These are phyloP conservation scores for Formicarius rufipectus DNA, from an alignment of 2,113 vertebrate genomes.

Conservation along the genomic window DNA sequence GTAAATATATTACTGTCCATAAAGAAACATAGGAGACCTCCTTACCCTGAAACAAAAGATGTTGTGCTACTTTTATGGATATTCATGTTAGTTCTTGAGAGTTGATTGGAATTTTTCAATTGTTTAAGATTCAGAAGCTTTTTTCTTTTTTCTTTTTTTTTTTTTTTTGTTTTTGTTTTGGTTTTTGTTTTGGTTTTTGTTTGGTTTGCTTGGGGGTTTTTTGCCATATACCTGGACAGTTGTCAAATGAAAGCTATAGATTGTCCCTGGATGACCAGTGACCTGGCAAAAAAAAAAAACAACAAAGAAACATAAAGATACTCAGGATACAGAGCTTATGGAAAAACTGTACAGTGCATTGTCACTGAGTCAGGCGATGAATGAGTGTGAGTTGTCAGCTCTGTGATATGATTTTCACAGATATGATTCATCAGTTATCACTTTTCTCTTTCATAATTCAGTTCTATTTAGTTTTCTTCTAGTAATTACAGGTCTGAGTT, in stretches of 20 bases:
- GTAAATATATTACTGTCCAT: not conserved
- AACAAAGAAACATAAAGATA: not conserved
- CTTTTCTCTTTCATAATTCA: not conserved
- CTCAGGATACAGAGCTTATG: not conserved
- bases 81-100: not conserved
- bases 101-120: not conserved
- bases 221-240: too few species aligned
- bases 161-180: too few species aligned
- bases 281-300: rapidly evolving
- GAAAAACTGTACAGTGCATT: not conserved
- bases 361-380: rapidly evolving
- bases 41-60: not conserved
- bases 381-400: not conserved
- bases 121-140: not conserved
- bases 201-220: too few species aligned
- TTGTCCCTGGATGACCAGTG: not conserved
- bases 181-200: too few species aligned
- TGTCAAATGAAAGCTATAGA: not conserved
- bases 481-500: not conserved
- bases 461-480: not conserved
- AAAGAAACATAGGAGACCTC: not conserved
- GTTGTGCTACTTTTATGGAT: not conserved
- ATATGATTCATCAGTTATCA: not conserved
- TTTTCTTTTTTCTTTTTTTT: not conserved
- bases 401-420: not conserved